phyloP scores from a whole-genome alignment of 1,140 invertebrate species.

The Heliothis subflexa region DNA sequence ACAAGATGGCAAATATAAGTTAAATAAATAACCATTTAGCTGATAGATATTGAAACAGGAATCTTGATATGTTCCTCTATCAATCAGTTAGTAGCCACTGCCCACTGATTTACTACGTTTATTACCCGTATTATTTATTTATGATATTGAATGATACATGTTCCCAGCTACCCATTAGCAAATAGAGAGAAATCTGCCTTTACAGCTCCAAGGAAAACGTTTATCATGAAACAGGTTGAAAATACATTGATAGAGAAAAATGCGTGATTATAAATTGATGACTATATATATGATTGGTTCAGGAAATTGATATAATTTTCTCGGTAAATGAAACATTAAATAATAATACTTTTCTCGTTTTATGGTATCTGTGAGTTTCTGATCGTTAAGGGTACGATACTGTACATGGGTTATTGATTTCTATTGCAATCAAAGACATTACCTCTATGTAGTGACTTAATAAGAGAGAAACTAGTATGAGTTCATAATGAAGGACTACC shows the following conservation, averaged over 20 bases:
- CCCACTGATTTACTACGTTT: slow-evolving; percentile 57
- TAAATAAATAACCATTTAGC: slow-evolving; percentile 4
- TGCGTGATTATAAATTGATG: slow-evolving; percentile 9
- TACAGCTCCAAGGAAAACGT: slow-evolving; percentile 19
- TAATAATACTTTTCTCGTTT: background rate
- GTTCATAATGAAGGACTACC: background rate
- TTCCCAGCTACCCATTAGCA: slow-evolving; percentile 47
- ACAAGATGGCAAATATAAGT: slow-evolving; percentile 29
- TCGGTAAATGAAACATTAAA: background rate
- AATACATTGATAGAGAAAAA: slow-evolving; percentile 7
- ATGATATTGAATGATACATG: slow-evolving; percentile 60
- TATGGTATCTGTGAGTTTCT: slow-evolving; percentile 5
- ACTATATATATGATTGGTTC: slow-evolving; percentile 5
- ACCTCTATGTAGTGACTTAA: no score
- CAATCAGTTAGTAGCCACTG: slow-evolving; percentile 1
- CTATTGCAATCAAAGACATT: background rate
- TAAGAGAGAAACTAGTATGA: background rate
- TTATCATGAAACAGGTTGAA: slow-evolving; percentile 1
- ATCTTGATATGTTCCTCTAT: slow-evolving; percentile 42
- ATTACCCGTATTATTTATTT: slow-evolving; percentile 63
- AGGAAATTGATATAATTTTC: slow-evolving; percentile 19
- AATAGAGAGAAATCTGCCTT: slow-evolving; percentile 10
- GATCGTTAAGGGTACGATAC: background rate
- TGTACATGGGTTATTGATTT: background rate
- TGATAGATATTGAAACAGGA: slow-evolving; percentile 33